These are phyloP conservation scores for Julus scanicus DNA, from an alignment of 2,888 invertebrate species.

Conservation along the genomic window DNA sequence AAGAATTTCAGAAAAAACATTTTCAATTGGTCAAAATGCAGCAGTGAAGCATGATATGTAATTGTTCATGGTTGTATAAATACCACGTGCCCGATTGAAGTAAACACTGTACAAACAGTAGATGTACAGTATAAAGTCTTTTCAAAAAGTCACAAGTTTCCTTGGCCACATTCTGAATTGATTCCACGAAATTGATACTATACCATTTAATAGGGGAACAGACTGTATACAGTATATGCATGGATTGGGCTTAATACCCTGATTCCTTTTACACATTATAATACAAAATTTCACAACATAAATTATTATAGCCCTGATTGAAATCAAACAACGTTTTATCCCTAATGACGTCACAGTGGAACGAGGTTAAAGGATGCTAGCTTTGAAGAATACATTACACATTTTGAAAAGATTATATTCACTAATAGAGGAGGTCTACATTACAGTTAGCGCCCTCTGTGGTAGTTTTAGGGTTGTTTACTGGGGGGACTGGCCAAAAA, in stretches of 20 bases:
- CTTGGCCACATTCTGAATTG: neutral
- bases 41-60: slow-evolving; percentile 12
- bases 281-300: neutral
- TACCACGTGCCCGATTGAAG: slow-evolving; percentile 18
- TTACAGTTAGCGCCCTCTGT: too few relatives aligned
- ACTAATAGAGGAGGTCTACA: too few relatives aligned
- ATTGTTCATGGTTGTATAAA: slow-evolving; percentile 44
- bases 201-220: neutral
- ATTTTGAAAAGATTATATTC: neutral
- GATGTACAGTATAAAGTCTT: neutral
- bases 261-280: neutral
- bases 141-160: neutral
- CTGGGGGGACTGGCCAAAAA: too few relatives aligned
- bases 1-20: neutral
- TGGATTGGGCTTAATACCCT: neutral
- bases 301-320: neutral
- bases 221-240: slow-evolving; percentile 12
- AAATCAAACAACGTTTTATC: neutral
- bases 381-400: neutral
- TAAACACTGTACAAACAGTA: neutral
- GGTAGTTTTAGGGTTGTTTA: too few relatives aligned
- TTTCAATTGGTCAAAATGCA: slow-evolving; percentile 19
- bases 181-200: neutral
- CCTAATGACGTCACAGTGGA: neutral
- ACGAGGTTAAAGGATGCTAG: neutral